A percentile compares a stretch with the other conserved stretches of the same genome.
Evolutionary conservation across 2,797 vertebrate genomes (phyloP).

Genomic region (Limosa lapponica): DNA sequence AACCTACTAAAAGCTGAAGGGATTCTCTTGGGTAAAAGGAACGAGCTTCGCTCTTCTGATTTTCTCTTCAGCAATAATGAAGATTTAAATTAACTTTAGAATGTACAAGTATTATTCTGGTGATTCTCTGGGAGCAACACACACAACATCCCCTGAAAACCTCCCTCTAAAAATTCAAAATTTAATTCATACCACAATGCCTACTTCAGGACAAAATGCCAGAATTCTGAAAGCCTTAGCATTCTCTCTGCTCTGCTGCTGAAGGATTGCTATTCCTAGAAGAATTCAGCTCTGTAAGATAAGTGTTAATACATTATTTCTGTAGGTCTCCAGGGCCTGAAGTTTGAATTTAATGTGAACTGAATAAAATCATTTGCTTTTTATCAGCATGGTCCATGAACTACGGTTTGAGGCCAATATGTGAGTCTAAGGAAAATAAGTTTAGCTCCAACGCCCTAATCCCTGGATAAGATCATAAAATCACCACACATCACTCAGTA

Average conservation of each 20-base stretch:
- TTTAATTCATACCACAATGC: constrained; percentile 4
- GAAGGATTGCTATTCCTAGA: constrained; percentile 66
- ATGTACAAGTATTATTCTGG: not conserved
- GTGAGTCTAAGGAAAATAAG: constrained; percentile 67
- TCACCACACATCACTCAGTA: constrained; percentile 57
- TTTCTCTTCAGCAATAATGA: not conserved
- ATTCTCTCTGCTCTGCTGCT: constrained; percentile 18
- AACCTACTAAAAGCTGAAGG: not conserved
- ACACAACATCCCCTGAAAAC: not conserved
- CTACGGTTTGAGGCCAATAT: constrained; percentile 57
- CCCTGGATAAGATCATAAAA: constrained; percentile 55
- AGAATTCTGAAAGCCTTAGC: constrained; percentile 11
- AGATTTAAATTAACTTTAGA: not conserved
- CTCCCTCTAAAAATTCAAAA: not conserved
- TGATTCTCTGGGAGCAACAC: not conserved
- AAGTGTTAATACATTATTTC: constrained; percentile 72
- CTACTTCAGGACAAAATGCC: not conserved
- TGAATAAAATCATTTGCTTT: constrained; percentile 76
- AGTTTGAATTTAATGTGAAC: constrained; percentile 71
- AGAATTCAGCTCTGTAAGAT: constrained; percentile 52
- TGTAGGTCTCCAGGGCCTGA: constrained; percentile 53
- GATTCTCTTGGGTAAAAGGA: not conserved
- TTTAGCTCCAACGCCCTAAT: constrained; percentile 63
- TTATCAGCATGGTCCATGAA: constrained; percentile 76
- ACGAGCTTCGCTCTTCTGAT: fast-evolving